Conservation (phyloP, 2,888 invertebrate genomes). For the Erpobdella octoculata region DNA sequence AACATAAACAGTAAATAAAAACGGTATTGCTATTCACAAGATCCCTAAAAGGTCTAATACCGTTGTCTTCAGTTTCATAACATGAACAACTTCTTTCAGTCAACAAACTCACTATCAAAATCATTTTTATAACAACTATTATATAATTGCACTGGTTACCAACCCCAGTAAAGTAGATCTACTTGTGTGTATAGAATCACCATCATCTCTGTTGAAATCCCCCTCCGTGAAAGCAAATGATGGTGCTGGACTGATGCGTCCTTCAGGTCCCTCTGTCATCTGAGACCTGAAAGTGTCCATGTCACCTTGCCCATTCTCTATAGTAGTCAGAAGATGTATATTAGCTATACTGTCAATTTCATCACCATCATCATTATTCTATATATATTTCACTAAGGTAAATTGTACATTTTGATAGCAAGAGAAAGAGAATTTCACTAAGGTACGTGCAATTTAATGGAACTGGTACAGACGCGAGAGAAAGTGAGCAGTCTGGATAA, state of each 20-base stretch:
- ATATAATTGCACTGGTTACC: neutral
- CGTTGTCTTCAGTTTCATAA: too few relatives aligned
- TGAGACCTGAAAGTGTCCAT: neutral
- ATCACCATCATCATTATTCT: neutral
- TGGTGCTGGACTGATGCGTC: slow-evolving; percentile 30
- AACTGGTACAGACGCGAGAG: too few relatives aligned
- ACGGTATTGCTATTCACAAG: too few relatives aligned
- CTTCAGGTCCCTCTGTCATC: neutral
- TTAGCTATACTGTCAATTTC: neutral
- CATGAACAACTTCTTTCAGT: neutral
- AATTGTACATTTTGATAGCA: too few relatives aligned
- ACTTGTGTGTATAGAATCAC: slow-evolving; percentile 9
- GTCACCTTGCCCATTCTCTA: neutral
- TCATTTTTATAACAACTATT: neutral
- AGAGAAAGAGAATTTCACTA: too few relatives aligned
- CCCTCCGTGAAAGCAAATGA: slow-evolving; percentile 42
- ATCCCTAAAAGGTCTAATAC: too few relatives aligned
- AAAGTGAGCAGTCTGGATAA: too few relatives aligned
- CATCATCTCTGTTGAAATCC: slow-evolving; percentile 40
- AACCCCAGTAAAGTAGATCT: slow-evolving; percentile 45
- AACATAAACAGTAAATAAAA: too few relatives aligned
- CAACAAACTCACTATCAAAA: neutral
- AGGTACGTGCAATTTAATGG: too few relatives aligned
- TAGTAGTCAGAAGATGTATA: neutral
- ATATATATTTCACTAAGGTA: too few relatives aligned